Evolutionary conservation across 2,113 vertebrate genomes (phyloP).

Genomic region (Phainopepla nitens): DNA sequence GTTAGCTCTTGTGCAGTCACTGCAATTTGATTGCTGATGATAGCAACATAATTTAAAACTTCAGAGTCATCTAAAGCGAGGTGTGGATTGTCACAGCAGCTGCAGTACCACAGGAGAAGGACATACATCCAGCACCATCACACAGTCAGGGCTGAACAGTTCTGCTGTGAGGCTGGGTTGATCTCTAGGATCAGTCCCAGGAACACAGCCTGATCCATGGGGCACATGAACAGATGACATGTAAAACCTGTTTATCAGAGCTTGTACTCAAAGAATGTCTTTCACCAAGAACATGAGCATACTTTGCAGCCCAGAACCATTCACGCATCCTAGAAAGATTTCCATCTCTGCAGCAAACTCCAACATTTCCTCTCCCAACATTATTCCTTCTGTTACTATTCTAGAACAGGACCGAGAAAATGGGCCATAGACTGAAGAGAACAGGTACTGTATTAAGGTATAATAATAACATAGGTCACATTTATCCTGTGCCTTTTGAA

Average conservation of each 20-base stretch:
- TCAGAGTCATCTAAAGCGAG: not conserved
- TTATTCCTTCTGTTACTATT: not conserved
- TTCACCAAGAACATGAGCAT: not conserved
- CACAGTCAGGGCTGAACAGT: not conserved
- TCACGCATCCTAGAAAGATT: not conserved
- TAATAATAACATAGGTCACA: not conserved
- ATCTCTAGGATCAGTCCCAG: not conserved
- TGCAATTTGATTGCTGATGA: not conserved
- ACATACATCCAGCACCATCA: not conserved
- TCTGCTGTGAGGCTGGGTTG: not conserved
- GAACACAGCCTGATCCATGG: not conserved
- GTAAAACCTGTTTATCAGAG: not conserved
- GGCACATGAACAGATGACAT: not conserved
- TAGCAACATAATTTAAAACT: not conserved
- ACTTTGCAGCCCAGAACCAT: not conserved
- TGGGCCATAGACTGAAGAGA: not conserved
- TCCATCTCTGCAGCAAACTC: not conserved
- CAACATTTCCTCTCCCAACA: not conserved
- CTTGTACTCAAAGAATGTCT: not conserved
- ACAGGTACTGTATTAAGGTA: not conserved
- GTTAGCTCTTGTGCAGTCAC: not conserved
- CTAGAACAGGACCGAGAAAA: not conserved
- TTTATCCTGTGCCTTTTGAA: not conserved
- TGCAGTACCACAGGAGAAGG: not conserved
- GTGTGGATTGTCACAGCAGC: not conserved